Conservation (phyloP, 1,140 invertebrate species). For the Diabrotica virgifera region DNA sequence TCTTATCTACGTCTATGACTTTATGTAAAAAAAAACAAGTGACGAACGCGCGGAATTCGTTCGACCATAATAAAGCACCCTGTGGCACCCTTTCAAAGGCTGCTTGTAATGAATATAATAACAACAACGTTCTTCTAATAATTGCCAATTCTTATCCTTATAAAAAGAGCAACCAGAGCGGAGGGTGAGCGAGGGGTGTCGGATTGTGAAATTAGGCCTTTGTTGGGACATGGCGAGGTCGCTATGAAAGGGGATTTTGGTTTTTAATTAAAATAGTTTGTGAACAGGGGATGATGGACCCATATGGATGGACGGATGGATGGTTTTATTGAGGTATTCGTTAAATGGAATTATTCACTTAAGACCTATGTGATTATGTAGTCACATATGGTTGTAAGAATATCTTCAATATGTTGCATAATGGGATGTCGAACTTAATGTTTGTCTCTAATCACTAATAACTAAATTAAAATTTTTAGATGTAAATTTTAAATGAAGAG, state of each 20-base stretch:
- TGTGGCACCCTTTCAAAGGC: neutral
- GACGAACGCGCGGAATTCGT: neutral
- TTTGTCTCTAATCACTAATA: too few relatives aligned
- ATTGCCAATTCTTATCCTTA: conserved; percentile 2
- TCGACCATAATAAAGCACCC: neutral
- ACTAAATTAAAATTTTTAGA: too few relatives aligned
- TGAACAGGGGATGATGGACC: neutral
- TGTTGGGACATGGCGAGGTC: neutral
- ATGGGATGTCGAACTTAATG: too few relatives aligned
- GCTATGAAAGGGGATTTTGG: neutral
- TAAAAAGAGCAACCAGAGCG: neutral
- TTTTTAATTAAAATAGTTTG: conserved; percentile 1
- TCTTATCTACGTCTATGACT: too few relatives aligned
- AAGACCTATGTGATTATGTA: too few relatives aligned
- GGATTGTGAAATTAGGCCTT: neutral
- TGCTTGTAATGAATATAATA: neutral
- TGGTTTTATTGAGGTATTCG: neutral
- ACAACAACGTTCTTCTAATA: conserved; percentile 2
- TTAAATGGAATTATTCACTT: too few relatives aligned
- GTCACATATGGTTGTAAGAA: too few relatives aligned
- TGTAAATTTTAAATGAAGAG: too few relatives aligned
- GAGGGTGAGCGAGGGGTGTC: neutral
- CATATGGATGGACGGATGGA: neutral
- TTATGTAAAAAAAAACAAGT: neutral
- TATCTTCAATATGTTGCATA: too few relatives aligned